A percentile compares a stretch with the other conserved stretches of the same genome.
phyloP scores from a whole-genome alignment of 2,888 invertebrate species.

The Phasia obesa region DNA sequence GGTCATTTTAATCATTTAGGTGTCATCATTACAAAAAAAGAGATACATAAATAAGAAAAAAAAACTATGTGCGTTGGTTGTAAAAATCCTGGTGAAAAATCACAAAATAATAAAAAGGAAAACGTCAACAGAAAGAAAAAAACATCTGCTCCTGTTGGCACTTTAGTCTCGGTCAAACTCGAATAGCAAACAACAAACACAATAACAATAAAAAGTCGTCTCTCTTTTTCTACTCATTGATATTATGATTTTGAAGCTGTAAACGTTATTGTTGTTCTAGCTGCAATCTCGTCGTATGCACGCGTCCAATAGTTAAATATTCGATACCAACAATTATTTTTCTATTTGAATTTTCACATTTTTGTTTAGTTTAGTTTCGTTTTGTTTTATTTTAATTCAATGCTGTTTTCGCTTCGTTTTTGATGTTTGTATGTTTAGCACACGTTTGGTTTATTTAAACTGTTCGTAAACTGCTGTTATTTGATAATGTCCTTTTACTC shows the following conservation, averaged over 20 bases:
- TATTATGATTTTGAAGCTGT: slow-evolving; percentile 40
- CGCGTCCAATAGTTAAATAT: slow-evolving; percentile 59
- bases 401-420: slow-evolving; percentile 20
- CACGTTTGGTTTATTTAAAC: slow-evolving; percentile 66
- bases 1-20: slow-evolving; percentile 23
- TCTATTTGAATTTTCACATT: slow-evolving; percentile 59
- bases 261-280: slow-evolving; percentile 41
- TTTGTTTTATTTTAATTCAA: slow-evolving; percentile 17
- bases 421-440: slow-evolving; percentile 39
- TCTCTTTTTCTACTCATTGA: slow-evolving; percentile 35
- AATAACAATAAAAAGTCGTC: background rate
- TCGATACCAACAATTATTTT: slow-evolving; percentile 48
- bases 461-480: slow-evolving; percentile 53
- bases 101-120: slow-evolving; percentile 55
- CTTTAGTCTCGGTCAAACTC: slow-evolving; percentile 76
- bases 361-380: slow-evolving; percentile 27
- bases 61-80: background rate
- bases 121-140: slow-evolving; percentile 71
- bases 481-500: slow-evolving; percentile 56
- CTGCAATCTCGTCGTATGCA: slow-evolving; percentile 59
- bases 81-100: slow-evolving; percentile 60
- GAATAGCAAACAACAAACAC: slow-evolving; percentile 64
- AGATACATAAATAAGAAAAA: slow-evolving; percentile 9
- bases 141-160: slow-evolving; percentile 81
- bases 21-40: slow-evolving; percentile 32